Percentiles rank a stretch among this genome's conserved stretches.
These are phyloP conservation scores for Xiphorhynchus erythropygius DNA, from an alignment of 2,797 vertebrate species.

Conservation along the genomic window DNA sequence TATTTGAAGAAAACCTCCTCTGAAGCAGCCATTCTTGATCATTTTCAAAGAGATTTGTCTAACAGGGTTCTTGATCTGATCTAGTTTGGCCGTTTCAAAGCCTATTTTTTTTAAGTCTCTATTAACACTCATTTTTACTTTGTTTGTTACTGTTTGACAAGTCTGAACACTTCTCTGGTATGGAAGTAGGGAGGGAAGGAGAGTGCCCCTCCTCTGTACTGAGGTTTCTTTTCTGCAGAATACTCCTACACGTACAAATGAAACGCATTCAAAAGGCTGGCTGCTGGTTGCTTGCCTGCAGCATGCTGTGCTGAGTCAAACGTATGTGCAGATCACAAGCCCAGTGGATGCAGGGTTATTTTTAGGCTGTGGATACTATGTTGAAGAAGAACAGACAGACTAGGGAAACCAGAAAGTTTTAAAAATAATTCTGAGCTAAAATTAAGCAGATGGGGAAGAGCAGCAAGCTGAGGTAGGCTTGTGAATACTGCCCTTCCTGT, in stretches of 20 bases:
- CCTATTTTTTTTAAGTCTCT: background rate
- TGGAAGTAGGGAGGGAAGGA: background rate
- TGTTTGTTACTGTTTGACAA: slow-evolving; percentile 14
- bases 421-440: slow-evolving; percentile 47
- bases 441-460: background rate
- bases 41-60: background rate
- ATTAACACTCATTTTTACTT: background rate
- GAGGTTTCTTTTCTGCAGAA: background rate
- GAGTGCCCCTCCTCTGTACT: background rate
- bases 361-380: slow-evolving; percentile 47
- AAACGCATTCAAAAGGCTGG: background rate
- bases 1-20: slow-evolving; percentile 7
- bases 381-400: slow-evolving; percentile 3
- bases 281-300: slow-evolving; percentile 51
- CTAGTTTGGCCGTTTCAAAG: background rate
- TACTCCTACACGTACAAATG: slow-evolving; percentile 8
- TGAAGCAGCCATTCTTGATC: background rate
- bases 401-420: slow-evolving; percentile 24
- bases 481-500: background rate
- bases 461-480: background rate
- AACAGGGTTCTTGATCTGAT: background rate
- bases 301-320: slow-evolving; percentile 66
- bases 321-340: slow-evolving; percentile 58
- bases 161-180: slow-evolving; percentile 26
- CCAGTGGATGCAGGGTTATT: slow-evolving; percentile 42